A percentile compares a stretch with the other conserved stretches of the same genome.
These are phyloP conservation scores for Oncorhynchus tshawytscha DNA, from an alignment of 2,113 vertebrate genomes.

Conservation along the genomic window DNA sequence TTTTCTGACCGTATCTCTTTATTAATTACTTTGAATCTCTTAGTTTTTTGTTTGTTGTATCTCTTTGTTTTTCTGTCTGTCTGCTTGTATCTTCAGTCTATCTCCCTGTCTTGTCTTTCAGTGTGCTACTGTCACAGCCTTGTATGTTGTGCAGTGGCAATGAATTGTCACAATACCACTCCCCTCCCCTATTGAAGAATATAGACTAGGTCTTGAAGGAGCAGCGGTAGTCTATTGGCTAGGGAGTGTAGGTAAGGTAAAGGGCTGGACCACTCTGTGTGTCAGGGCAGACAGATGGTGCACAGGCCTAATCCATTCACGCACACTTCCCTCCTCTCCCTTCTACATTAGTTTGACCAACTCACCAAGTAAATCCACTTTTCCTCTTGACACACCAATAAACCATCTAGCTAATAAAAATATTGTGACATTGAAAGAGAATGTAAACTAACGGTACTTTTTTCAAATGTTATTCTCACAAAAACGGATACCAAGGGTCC, in stretches of 20 bases:
- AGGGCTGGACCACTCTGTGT: neutral
- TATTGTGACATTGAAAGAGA: too few relatives aligned
- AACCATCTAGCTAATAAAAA: neutral
- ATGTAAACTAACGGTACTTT: too few relatives aligned
- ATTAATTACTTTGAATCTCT: constrained; percentile 5
- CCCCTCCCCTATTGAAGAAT: too few relatives aligned
- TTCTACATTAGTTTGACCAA: neutral
- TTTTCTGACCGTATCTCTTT: constrained; percentile 2
- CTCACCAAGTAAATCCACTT: neutral
- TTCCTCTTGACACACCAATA: neutral
- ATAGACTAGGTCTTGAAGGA: too few relatives aligned
- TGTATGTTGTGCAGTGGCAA: too few relatives aligned
- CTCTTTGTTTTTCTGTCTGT: neutral
- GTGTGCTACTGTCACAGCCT: too few relatives aligned
- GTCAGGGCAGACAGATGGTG: neutral
- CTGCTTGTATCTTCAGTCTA: neutral
- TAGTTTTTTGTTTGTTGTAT: neutral
- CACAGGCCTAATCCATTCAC: neutral
- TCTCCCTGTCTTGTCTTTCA: neutral
- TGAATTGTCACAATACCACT: too few relatives aligned
- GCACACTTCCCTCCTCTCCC: neutral
- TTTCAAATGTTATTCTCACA: too few relatives aligned
- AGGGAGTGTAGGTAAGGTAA: neutral
- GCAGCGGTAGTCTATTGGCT: neutral
- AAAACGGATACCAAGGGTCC: too few relatives aligned